Conservation (phyloP, 2,797 vertebrate genomes). For the Enoplosus armatus region DNA sequence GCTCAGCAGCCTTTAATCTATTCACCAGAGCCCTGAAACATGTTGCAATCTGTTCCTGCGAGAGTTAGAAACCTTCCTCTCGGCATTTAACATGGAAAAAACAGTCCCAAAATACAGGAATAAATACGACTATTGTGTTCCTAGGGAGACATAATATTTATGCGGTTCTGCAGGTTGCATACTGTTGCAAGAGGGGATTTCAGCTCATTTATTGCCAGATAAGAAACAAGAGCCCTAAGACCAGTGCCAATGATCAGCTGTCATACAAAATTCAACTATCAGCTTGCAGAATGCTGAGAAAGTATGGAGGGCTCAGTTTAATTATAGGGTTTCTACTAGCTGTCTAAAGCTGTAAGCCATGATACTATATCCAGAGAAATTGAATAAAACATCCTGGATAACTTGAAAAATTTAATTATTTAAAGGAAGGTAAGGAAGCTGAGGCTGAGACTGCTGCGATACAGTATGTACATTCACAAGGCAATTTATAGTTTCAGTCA, state of each 20-base stretch:
- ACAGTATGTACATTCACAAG: conserved; percentile 18
- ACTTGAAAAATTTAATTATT: conserved; percentile 46
- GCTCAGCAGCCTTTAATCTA: conserved; percentile 75
- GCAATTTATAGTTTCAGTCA: conserved; percentile 23
- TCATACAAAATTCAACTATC: conserved; percentile 64
- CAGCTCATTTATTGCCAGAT: conserved; percentile 69
- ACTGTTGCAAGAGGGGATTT: conserved; percentile 75
- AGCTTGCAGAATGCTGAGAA: conserved; percentile 49
- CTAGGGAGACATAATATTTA: conserved; percentile 87
- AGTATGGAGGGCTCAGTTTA: conserved; percentile 53
- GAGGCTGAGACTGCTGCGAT: conserved; percentile 3
- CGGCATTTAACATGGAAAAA: conserved; percentile 70
- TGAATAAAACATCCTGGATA: conserved; percentile 47
- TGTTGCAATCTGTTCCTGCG: conserved; percentile 77
- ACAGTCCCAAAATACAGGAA: conserved; percentile 77
- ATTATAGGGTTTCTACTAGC: conserved; percentile 58
- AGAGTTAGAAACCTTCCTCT: conserved; percentile 72
- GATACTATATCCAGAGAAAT: conserved; percentile 40
- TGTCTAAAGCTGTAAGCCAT: conserved; percentile 43
- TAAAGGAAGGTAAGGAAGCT: conserved; percentile 27
- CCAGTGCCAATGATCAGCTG: conserved; percentile 72
- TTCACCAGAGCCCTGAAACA: conserved; percentile 79
- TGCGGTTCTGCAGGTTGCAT: conserved; percentile 75
- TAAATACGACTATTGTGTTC: conserved; percentile 84
- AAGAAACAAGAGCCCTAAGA: conserved; percentile 78